phyloP scores from a whole-genome alignment of 2,888 invertebrate species.

The Eumacrocentrus americanus region DNA sequence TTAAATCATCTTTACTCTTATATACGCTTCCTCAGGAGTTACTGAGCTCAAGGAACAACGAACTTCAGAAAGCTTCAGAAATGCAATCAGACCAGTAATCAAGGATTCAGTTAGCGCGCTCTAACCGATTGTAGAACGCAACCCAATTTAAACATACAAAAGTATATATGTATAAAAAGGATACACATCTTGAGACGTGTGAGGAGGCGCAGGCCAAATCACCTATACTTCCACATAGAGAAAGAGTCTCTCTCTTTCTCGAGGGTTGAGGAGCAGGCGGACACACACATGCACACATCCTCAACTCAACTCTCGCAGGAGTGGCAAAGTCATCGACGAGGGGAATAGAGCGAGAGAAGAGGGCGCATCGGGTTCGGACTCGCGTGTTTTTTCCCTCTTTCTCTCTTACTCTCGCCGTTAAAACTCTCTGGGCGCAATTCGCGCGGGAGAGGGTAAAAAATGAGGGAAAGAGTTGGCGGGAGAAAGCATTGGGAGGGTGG shows the following conservation, averaged over 20 bases:
- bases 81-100: constrained; percentile 57
- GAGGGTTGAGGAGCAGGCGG: constrained; percentile 15
- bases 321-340: constrained; percentile 30
- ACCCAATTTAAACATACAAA: constrained; percentile 55
- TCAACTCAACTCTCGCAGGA: constrained; percentile 19
- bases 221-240: too few relatives aligned
- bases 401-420: constrained; percentile 19
- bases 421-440: constrained; percentile 14
- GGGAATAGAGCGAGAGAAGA: too few relatives aligned
- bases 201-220: too few relatives aligned
- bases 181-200: constrained; percentile 1
- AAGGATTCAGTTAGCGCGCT: constrained; percentile 56
- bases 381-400: constrained; percentile 25
- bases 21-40: too few relatives aligned
- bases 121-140: constrained; percentile 49
- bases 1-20: too few relatives aligned
- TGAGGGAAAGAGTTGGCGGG: constrained; percentile 24
- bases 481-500: constrained; percentile 12
- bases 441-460: constrained; percentile 16
- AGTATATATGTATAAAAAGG: constrained; percentile 39
- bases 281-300: constrained; percentile 1
- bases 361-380: constrained; percentile 18
- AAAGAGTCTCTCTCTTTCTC: too few relatives aligned
- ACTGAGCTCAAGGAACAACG: too few relatives aligned
- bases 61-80: constrained; percentile 26